Base-by-base conservation (phyloP, 2,888 invertebrate species). In the Pimpla rufipes region DNA sequence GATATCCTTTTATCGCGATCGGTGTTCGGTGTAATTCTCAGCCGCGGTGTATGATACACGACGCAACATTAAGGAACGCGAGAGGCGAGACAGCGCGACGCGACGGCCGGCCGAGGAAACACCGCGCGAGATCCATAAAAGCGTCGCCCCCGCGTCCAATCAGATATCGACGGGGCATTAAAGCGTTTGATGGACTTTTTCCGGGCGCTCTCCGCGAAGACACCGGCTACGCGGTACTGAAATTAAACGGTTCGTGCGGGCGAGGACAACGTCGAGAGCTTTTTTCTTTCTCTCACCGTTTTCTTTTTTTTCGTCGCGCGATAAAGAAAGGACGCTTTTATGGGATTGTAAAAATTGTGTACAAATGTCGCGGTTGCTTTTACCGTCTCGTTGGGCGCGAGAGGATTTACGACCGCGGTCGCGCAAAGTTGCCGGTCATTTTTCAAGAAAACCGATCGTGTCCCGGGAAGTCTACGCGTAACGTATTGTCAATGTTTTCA, bases 1-100 rank as follows among this genome's bases (percentile, higher is more conserved):
- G 57, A 59, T 57, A 71, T 45, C 66, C 3, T 50, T 76, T 66
- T 76, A 76, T 66, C 75, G 66, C 50, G 62, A 62, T 62, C 62
- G n/a, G 47, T 40, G 62, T 55, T 29, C 29, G 29, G 29, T 29
- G 29, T 5, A 5, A 76, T 66, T 55, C 66, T 66, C 35, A 42
- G 55, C 0, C 16, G 6, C n/a, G 40, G 18, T 16, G 42, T 55
- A 64, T 66, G 64, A 75, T 66, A 52, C 55, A 66, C 55, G 66
- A 57, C 6, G 29, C 4, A 29, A 66, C 55, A 55, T 76, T 52
- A 66, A 37, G 23, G 52, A 29, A 16, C 45, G 35, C 45, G 29
- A 68, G 35, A 10, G 67, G 23, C 68, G 76, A 77, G 76, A 57
- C 67, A 59, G 13, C n/a, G 11, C 21, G 42, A 52, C 52, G 66